A percentile compares a stretch with the other conserved stretches of the same genome.
Evolutionary conservation across 2,797 vertebrate species (phyloP).

Genomic region (Esox masquinongy): DNA sequence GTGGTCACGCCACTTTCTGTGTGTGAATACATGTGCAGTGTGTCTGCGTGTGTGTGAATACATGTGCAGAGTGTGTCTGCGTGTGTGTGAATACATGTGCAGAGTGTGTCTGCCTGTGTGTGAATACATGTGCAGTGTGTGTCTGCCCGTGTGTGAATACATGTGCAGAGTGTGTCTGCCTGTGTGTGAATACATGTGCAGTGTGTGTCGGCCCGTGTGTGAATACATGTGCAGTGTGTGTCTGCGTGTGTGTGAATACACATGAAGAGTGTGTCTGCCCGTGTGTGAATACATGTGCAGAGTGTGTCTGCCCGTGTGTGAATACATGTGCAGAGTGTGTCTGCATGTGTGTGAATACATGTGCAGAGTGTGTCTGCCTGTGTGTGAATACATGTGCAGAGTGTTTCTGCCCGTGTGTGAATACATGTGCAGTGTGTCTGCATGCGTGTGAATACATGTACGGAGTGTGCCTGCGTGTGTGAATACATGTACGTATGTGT

Average conservation of each 20-base stretch:
- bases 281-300: background rate
- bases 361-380: too few relatives aligned
- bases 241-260: too few relatives aligned
- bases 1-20: background rate
- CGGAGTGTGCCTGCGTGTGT: slow-evolving; percentile 4
- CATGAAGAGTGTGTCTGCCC: too few relatives aligned
- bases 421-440: too few relatives aligned
- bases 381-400: too few relatives aligned
- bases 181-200: background rate
- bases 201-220: background rate
- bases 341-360: too few relatives aligned
- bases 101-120: too few relatives aligned
- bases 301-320: background rate
- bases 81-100: too few relatives aligned
- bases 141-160: background rate
- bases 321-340: too few relatives aligned
- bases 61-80: background rate
- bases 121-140: too few relatives aligned
- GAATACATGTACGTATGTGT: background rate
- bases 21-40: background rate
- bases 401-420: too few relatives aligned
- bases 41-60: background rate
- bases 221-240: background rate
- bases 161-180: background rate
- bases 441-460: too few relatives aligned